A percentile compares a stretch with the other conserved stretches of the same genome.
Conservation (phyloP, 2,888 invertebrate genomes). For the Chironomus riparius region DNA sequence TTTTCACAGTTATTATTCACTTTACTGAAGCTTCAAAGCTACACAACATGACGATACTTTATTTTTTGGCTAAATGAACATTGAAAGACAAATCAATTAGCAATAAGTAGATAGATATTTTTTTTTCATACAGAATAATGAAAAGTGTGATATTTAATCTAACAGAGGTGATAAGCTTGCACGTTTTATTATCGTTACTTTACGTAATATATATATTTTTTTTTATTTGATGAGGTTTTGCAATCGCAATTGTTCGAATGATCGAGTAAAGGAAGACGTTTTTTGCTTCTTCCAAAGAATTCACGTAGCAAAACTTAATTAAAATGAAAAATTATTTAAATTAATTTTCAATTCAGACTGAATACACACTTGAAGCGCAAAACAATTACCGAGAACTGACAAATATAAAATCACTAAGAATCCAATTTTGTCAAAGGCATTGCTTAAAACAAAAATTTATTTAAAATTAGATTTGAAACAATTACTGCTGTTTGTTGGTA, state of each 20-base stretch:
- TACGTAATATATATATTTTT: too few relatives aligned
- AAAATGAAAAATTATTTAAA: too few relatives aligned
- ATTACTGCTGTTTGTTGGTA: too few relatives aligned
- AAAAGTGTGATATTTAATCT: background rate
- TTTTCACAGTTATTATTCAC: background rate
- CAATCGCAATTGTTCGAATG: too few relatives aligned
- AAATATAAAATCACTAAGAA: background rate
- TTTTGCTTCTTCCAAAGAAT: too few relatives aligned
- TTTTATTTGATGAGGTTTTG: too few relatives aligned
- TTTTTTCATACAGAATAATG: background rate
- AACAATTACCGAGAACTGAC: background rate
- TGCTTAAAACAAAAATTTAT: background rate
- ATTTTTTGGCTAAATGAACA: background rate
- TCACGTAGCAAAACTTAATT: too few relatives aligned
- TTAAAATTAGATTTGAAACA: background rate
- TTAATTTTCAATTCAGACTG: too few relatives aligned
- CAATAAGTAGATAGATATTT: background rate
- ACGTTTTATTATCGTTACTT: too few relatives aligned
- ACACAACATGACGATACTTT: background rate
- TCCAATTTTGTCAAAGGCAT: background rate
- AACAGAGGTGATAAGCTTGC: background rate
- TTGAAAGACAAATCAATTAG: background rate
- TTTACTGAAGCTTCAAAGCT: background rate
- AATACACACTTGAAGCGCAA: constrained; percentile 1
- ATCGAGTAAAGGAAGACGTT: too few relatives aligned